These are phyloP conservation scores for Serripes groenlandicus DNA, from an alignment of 2,888 invertebrate genomes.

Conservation along the genomic window DNA sequence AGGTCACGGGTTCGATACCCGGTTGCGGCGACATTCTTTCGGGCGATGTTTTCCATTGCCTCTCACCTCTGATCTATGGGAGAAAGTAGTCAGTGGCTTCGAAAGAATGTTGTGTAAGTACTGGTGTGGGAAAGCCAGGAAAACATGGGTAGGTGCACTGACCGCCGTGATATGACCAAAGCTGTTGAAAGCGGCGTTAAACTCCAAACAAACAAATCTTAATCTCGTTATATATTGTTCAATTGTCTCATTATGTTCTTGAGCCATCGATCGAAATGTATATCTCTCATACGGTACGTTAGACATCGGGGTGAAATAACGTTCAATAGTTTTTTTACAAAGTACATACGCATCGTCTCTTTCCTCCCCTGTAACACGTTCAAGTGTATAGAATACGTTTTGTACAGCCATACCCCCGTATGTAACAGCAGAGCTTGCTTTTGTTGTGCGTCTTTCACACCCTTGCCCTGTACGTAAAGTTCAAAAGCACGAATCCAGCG, in stretches of 20 bases:
- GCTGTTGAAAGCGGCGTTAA: no score
- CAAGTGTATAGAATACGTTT: constrained; percentile 42
- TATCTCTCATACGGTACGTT: constrained; percentile 37
- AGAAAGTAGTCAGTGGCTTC: no score
- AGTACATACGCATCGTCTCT: constrained; percentile 18
- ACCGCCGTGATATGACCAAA: no score
- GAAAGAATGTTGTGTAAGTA: no score
- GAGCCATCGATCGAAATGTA: constrained; percentile 46
- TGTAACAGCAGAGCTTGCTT: constrained; percentile 51
- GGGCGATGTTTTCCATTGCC: no score
- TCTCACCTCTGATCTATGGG: no score
- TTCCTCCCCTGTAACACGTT: neutral
- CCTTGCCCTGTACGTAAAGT: constrained; percentile 39
- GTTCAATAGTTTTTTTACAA: constrained; percentile 24
- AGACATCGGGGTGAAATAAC: constrained; percentile 32
- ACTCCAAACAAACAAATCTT: no score
- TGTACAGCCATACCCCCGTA: constrained; percentile 35
- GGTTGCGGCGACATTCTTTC: no score
- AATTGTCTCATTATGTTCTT: constrained; percentile 36
- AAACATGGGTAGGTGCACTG: no score
- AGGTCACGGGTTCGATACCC: no score
- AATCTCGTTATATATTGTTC: constrained; percentile 54
- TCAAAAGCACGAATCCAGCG: constrained; percentile 53
- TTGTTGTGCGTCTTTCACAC: constrained; percentile 29
- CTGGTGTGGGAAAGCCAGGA: no score